Percentiles rank a stretch among this genome's conserved stretches.
phyloP scores from a whole-genome alignment of 2,113 vertebrate species.

The Antechinus stuartii region DNA sequence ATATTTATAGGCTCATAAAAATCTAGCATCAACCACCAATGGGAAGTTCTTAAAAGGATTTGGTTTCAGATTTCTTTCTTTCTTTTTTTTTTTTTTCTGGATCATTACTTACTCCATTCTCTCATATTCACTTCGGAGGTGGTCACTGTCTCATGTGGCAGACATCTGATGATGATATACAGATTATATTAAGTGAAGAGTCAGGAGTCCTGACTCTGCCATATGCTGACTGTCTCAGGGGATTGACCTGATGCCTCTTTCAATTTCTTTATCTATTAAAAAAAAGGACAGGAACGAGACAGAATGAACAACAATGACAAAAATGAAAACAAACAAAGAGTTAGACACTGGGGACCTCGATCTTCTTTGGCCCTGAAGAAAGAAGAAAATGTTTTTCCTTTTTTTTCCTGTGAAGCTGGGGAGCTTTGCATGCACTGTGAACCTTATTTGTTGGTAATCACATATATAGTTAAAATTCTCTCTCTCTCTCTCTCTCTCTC shows the following conservation, averaged over 20 bases:
- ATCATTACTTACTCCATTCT: neutral
- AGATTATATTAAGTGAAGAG: neutral
- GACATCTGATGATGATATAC: neutral
- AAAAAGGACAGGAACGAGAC: neutral
- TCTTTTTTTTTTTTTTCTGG: neutral
- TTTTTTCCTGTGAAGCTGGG: neutral
- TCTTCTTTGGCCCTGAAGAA: neutral
- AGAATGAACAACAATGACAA: neutral
- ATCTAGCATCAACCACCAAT: neutral
- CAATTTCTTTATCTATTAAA: neutral
- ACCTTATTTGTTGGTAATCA: neutral
- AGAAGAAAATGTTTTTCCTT: neutral
- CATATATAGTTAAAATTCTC: neutral
- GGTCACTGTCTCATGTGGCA: neutral
- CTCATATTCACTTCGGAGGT: neutral
- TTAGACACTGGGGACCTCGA: neutral
- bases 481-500: neutral
- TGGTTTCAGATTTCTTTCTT: neutral
- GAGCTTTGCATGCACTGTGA: neutral
- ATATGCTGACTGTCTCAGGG: neutral
- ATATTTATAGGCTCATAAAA: constrained; percentile 25
- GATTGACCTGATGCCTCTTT: neutral
- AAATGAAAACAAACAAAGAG: neutral
- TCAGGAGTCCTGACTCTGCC: neutral
- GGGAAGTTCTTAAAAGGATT: constrained; percentile 12